Evolutionary conservation across 2,888 invertebrate genomes (phyloP).

Genomic region (Atrina japonica): DNA sequence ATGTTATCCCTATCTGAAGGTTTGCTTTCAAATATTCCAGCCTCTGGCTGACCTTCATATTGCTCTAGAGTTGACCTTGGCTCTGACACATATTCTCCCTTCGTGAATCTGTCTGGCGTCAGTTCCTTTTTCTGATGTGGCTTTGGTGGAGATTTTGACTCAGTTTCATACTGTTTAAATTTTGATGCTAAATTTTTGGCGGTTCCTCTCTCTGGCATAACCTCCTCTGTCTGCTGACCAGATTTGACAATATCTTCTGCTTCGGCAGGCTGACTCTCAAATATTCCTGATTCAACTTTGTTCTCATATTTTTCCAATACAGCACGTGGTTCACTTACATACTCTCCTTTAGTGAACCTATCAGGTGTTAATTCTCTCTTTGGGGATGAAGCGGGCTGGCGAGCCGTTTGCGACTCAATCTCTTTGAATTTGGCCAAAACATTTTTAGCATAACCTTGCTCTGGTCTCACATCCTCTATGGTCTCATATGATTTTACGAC

Average conservation of each 20-base stretch:
- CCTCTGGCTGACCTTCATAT: constrained; percentile 65
- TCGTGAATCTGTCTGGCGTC: constrained; percentile 65
- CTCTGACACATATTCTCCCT: constrained; percentile 68
- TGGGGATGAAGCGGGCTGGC: constrained; percentile 30
- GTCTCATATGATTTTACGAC: constrained; percentile 62
- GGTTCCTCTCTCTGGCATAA: constrained; percentile 66
- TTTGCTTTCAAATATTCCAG: constrained; percentile 68
- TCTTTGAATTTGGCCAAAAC: constrained; percentile 93
- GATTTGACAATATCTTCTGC: constrained; percentile 67
- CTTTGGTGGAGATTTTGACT: constrained; percentile 63
- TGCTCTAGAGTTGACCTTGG: constrained; percentile 60
- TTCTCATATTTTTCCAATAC: constrained; percentile 64
- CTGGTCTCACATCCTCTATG: constrained; percentile 73
- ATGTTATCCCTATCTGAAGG: constrained; percentile 55
- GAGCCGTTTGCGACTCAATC: constrained; percentile 83
- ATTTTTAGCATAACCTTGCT: constrained; percentile 88
- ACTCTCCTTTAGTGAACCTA: constrained; percentile 66
- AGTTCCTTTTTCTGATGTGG: constrained; percentile 60
- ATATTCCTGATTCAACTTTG: constrained; percentile 68
- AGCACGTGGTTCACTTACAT: constrained; percentile 71
- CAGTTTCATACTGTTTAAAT: constrained; percentile 67
- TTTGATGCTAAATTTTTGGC: constrained; percentile 69
- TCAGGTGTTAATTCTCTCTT: constrained; percentile 71
- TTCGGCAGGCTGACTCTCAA: constrained; percentile 67
- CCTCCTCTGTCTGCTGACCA: constrained; percentile 60